Percentiles rank a stretch among this genome's conserved stretches.
Evolutionary conservation across 1,140 invertebrate genomes (phyloP).

Genomic region (Polypedilum vanderplanki): DNA sequence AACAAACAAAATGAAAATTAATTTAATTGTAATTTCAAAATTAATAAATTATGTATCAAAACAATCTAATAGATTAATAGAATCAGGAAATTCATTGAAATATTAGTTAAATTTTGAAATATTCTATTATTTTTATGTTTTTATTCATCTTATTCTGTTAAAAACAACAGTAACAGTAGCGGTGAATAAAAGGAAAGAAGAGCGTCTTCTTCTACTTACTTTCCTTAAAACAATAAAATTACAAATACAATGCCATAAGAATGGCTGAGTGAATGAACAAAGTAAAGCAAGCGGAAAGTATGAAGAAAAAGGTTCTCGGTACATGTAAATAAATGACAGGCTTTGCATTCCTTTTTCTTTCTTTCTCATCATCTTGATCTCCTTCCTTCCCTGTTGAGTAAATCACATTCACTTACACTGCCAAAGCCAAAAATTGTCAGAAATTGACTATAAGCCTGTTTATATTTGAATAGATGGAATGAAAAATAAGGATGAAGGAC

Average conservation of each 20-base stretch:
- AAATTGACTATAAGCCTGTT: constrained; percentile 1
- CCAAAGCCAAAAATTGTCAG: neutral
- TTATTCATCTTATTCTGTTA: no score
- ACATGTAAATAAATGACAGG: neutral
- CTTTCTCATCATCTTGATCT: neutral
- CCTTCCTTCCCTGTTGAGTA: neutral
- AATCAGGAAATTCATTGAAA: no score
- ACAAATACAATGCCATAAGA: neutral
- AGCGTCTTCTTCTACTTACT: neutral
- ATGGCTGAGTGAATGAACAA: neutral
- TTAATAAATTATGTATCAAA: no score
- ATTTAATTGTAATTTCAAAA: no score
- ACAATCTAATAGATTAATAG: no score
- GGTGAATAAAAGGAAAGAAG: neutral
- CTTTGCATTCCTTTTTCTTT: constrained; percentile 10
- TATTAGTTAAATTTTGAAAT: no score
- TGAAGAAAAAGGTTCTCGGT: neutral
- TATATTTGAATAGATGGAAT: neutral
- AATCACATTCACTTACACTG: constrained; percentile 5
- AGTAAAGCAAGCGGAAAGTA: neutral
- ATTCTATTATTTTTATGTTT: no score
- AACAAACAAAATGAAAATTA: no score
- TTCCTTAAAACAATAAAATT: constrained; percentile 15
- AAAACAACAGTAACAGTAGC: neutral
- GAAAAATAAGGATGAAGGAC: neutral